Conservation (phyloP, 2,888 invertebrate species). For the Pheosia tremula region DNA sequence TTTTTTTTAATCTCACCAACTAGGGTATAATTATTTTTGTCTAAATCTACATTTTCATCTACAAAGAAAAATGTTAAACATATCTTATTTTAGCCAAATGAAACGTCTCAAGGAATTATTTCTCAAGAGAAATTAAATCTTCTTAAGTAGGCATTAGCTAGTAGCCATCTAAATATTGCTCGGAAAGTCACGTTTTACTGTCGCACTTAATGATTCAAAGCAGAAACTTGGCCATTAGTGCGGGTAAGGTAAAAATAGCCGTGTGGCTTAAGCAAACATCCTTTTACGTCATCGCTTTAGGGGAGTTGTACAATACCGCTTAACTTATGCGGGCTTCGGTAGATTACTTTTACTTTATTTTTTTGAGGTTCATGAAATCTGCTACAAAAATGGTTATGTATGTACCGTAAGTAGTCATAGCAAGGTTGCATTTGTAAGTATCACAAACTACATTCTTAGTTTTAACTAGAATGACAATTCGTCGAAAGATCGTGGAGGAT, state of each 20-base stretch:
- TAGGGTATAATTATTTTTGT: too few relatives aligned
- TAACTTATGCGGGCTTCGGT: constrained; percentile 21
- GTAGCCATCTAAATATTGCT: too few relatives aligned
- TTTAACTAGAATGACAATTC: not conserved
- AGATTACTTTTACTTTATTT: constrained; percentile 22
- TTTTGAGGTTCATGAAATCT: not conserved
- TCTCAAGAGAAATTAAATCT: not conserved
- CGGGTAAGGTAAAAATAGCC: constrained; percentile 49
- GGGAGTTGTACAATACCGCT: constrained; percentile 20
- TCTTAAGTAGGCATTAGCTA: not conserved
- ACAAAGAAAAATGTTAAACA: too few relatives aligned
- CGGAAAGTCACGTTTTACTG: constrained; percentile 5
- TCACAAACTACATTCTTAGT: too few relatives aligned
- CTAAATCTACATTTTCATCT: too few relatives aligned
- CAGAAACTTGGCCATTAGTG: constrained; percentile 40
- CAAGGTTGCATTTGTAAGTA: too few relatives aligned
- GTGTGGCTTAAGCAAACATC: constrained; percentile 49
- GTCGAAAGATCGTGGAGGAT: not conserved
- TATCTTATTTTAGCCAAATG: too few relatives aligned
- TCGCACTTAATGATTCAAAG: constrained; percentile 27
- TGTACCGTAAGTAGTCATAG: too few relatives aligned
- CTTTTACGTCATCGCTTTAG: constrained; percentile 56
- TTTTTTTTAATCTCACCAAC: too few relatives aligned
- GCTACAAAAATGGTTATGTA: too few relatives aligned
- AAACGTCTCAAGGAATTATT: constrained; percentile 13